Base-by-base conservation (phyloP, 2,888 invertebrate species). In the Microctonus hyperodae region DNA sequence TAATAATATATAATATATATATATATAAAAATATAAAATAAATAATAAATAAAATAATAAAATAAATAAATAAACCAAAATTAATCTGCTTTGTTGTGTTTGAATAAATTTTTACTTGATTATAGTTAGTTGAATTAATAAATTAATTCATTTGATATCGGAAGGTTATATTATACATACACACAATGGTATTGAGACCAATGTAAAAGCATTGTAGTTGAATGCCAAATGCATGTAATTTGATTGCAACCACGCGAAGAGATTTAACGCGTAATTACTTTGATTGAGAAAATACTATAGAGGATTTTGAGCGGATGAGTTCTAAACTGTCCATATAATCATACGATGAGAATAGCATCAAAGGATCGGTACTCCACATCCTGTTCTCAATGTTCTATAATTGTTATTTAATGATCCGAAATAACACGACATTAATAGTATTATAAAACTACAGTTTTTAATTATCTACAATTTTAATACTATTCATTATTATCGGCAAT, bases 251-350 rank as follows among this genome's bases (percentile, higher is more conserved):
- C 58, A 69, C 67, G 65, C 68, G 73, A 74, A 70, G 71, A 74
- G 76, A 78, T 78, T 79, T 76, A 76, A 78, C 78, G 76, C 72
- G 73, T 77, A 79, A 81, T 81, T 80, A 79, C 75, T 74, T 74
- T 76, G 76, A 79, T 79, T 76, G 78, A 75, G 74, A 72, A 69
- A 73, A 70, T 59, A 65, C 58, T 64, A 65, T 66, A 61, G 64
- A 63, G 69, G 61, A 68, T 64, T 37, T 37, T 37, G 37, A 1
- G 1, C 37, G n/a, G n/a, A 2, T 37, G 3, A 13, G n/a, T 37
- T n/a, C 37, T 37, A 13, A 4, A 37, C 6, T 55, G 58, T 60
- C 57, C 68, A 5, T 20, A 16, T 16, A 53, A 22, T 40, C 16
- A 59, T 64, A 61, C 50, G 56, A 23, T n/a, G n/a, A n/a, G n/a